Conservation (phyloP, 2,113 vertebrate genomes). For the Nyctibius bracteatus region DNA sequence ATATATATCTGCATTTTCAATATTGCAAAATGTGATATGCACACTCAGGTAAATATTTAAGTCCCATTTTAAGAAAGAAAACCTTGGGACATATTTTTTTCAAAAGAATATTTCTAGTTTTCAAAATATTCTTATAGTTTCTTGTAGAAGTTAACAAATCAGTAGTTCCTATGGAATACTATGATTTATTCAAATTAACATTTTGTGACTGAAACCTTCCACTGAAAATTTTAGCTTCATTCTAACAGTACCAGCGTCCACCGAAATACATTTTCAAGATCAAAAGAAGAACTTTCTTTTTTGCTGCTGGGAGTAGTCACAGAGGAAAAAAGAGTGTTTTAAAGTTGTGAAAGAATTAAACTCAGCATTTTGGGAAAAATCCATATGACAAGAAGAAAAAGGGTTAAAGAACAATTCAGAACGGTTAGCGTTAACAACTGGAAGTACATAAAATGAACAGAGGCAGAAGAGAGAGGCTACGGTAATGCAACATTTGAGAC, state of each 20-base stretch:
- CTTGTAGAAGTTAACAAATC: neutral
- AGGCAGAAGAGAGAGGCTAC: neutral
- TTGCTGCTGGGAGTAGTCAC: neutral
- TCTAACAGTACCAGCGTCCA: neutral
- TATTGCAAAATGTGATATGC: neutral
- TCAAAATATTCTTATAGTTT: neutral
- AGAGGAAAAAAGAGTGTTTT: neutral
- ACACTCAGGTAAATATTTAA: neutral
- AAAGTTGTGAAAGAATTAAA: neutral
- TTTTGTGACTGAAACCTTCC: neutral
- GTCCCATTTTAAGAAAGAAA: neutral
- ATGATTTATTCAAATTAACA: neutral
- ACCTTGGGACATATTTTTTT: neutral
- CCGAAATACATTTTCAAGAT: neutral
- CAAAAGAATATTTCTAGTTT: neutral
- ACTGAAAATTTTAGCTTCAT: neutral
- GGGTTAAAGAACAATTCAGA: neutral
- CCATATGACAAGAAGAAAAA: neutral
- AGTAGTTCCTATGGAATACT: neutral
- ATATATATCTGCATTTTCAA: neutral
- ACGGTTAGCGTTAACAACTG: neutral
- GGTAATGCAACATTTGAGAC: neutral
- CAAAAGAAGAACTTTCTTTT: neutral
- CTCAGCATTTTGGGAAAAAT: neutral
- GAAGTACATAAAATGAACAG: neutral